Conservation (phyloP, 2,113 vertebrate genomes). For the Tenrec ecaudatus region DNA sequence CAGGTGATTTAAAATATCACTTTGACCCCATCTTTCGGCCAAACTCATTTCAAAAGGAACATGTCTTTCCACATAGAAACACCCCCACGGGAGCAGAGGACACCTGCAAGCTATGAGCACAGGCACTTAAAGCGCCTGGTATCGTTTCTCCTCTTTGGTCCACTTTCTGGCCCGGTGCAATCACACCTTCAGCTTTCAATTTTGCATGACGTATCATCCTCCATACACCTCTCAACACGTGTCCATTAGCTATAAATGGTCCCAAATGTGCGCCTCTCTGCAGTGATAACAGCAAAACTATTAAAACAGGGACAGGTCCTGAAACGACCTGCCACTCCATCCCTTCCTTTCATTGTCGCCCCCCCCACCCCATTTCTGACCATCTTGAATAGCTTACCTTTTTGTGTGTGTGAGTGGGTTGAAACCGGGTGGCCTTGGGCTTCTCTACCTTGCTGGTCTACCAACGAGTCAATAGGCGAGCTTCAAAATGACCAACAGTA, state of each 20-base stretch:
- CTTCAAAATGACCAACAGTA: not conserved
- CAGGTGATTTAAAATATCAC: constrained; percentile 59
- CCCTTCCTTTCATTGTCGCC: not conserved
- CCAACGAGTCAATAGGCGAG: not conserved
- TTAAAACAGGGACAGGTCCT: constrained; percentile 72
- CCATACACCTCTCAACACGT: constrained; percentile 76
- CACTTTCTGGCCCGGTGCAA: constrained; percentile 34
- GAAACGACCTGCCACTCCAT: constrained; percentile 52
- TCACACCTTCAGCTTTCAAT: constrained; percentile 70
- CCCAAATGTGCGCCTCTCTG: constrained; percentile 78
- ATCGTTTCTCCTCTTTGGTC: not conserved
- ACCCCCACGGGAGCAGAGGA: not conserved
- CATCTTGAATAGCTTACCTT: constrained; percentile 59
- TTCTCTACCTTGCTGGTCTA: constrained; percentile 1
- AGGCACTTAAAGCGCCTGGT: constrained; percentile 37
- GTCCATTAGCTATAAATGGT: constrained; percentile 80
- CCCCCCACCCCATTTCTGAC: not conserved
- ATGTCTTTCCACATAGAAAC: constrained; percentile 14
- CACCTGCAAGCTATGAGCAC: constrained; percentile 55
- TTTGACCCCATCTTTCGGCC: constrained; percentile 40
- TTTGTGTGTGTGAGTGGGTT: not conserved
- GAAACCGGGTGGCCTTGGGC: not conserved
- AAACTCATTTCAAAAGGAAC: constrained; percentile 43
- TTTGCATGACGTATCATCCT: constrained; percentile 48
- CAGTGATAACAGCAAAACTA: constrained; percentile 73